phyloP scores from a whole-genome alignment of 2,113 vertebrate species.

The Pongo abelii region DNA sequence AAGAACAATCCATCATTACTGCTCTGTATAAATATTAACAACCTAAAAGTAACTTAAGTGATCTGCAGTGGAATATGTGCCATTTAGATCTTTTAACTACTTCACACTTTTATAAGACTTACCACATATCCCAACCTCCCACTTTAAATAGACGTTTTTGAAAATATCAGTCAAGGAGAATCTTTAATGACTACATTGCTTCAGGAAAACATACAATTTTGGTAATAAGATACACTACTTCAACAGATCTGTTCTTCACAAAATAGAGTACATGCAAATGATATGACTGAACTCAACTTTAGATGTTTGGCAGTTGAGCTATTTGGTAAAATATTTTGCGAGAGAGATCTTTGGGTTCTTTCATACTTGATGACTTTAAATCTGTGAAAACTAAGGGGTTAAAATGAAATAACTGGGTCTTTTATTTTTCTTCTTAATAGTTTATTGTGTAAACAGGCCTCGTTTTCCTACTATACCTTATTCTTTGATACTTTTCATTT shows the following conservation, averaged over 20 bases:
- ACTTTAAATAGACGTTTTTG: not conserved
- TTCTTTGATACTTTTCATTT: not conserved
- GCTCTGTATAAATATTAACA: not conserved
- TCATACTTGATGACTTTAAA: slow-evolving; percentile 12
- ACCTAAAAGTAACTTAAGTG: not conserved
- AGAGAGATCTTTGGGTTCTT: not conserved
- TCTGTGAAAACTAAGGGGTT: not conserved
- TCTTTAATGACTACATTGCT: not conserved
- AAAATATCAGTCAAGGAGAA: not conserved
- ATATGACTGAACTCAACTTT: not conserved
- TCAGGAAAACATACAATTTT: not conserved
- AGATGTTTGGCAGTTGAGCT: not conserved
- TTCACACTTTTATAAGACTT: not conserved
- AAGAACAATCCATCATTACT: not conserved
- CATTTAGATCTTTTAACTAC: slow-evolving; percentile 8
- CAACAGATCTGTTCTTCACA: not conserved
- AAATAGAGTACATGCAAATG: not conserved
- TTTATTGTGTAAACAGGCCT: not conserved
- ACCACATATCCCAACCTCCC: not conserved
- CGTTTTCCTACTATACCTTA: not conserved
- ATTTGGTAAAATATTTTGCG: not conserved
- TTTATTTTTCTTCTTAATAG: slow-evolving; percentile 9
- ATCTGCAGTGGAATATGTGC: not conserved
- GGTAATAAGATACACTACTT: not conserved
- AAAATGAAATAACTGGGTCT: not conserved